A percentile compares a stretch with the other conserved stretches of the same genome.
Evolutionary conservation across 2,797 vertebrate genomes (phyloP).

Genomic region (Taenioides sp.): DNA sequence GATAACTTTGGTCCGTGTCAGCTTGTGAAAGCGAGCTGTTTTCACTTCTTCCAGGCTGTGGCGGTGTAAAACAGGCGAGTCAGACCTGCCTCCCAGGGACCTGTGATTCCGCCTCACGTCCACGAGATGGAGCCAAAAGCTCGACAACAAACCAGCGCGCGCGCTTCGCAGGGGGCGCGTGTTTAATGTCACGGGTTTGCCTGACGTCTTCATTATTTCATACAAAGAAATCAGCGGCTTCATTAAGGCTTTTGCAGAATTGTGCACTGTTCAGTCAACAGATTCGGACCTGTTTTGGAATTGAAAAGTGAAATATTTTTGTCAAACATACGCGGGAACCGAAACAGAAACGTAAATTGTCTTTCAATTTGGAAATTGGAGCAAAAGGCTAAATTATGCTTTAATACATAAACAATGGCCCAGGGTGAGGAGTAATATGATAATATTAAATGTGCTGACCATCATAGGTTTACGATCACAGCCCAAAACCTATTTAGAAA

Average conservation of each 20-base stretch:
- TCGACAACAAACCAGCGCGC: not conserved
- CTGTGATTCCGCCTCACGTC: conserved; percentile 23
- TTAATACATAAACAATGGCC: no score
- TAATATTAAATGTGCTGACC: not conserved
- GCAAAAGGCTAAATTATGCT: no score
- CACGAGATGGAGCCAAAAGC: conserved; percentile 63
- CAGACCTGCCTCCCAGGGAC: conserved; percentile 15
- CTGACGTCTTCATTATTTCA: conserved; percentile 9
- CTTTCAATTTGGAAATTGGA: no score
- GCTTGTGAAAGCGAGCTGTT: conserved; percentile 62
- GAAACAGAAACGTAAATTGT: no score
- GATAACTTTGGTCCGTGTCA: conserved; percentile 89
- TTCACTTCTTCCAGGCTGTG: conserved; percentile 46
- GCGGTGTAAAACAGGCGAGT: conserved; percentile 39
- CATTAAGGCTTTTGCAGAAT: no score
- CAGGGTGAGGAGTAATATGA: no score
- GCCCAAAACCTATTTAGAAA: not conserved
- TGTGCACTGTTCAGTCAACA: no score
- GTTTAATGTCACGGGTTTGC: conserved; percentile 13
- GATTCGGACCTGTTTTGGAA: no score
- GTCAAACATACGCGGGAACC: no score
- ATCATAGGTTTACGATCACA: not conserved
- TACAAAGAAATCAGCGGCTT: not conserved
- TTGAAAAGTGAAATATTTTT: no score
- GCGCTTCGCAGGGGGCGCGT: not conserved